A percentile compares a stretch with the other conserved stretches of the same genome.
Evolutionary conservation across 2,797 vertebrate genomes (phyloP).

Genomic region (Dermochelys coriacea): DNA sequence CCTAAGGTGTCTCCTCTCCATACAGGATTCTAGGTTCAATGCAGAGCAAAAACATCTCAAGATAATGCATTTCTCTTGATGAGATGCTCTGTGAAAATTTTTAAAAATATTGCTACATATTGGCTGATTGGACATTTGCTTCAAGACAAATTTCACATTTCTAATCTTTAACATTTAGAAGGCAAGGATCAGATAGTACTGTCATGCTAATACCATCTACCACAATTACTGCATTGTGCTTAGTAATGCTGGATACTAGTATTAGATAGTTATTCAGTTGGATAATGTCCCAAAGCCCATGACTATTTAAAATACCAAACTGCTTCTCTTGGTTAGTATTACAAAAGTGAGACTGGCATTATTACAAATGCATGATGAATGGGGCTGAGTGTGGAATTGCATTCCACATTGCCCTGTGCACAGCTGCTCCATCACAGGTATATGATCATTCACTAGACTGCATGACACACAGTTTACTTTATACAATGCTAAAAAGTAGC

Average conservation of each 20-base stretch:
- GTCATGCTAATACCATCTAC: slow-evolving; percentile 54
- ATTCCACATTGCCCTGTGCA: neutral
- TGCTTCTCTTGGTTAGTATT: slow-evolving; percentile 72
- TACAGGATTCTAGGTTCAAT: slow-evolving; percentile 6
- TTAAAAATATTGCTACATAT: neutral
- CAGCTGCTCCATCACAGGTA: slow-evolving; percentile 16
- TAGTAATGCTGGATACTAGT: slow-evolving; percentile 63
- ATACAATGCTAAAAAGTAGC: slow-evolving; percentile 19
- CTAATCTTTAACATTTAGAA: slow-evolving; percentile 63
- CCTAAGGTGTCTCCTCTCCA: neutral
- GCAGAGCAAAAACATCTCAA: slow-evolving; percentile 9
- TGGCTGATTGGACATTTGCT: neutral
- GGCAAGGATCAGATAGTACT: slow-evolving; percentile 42
- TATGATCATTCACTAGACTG: neutral
- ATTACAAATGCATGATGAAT: slow-evolving; percentile 68
- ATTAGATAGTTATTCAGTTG: slow-evolving; percentile 71
- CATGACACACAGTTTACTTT: slow-evolving; percentile 35
- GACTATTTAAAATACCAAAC: slow-evolving; percentile 68
- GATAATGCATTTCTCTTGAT: neutral
- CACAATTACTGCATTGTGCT: slow-evolving; percentile 48
- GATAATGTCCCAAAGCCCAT: slow-evolving; percentile 69
- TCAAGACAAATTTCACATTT: slow-evolving; percentile 56
- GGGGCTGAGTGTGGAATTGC: slow-evolving; percentile 31
- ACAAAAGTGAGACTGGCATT: slow-evolving; percentile 69
- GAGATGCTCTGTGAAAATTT: neutral